These are phyloP conservation scores for Palaemon carinicauda DNA, from an alignment of 1,140 invertebrate genomes.

Conservation along the genomic window DNA sequence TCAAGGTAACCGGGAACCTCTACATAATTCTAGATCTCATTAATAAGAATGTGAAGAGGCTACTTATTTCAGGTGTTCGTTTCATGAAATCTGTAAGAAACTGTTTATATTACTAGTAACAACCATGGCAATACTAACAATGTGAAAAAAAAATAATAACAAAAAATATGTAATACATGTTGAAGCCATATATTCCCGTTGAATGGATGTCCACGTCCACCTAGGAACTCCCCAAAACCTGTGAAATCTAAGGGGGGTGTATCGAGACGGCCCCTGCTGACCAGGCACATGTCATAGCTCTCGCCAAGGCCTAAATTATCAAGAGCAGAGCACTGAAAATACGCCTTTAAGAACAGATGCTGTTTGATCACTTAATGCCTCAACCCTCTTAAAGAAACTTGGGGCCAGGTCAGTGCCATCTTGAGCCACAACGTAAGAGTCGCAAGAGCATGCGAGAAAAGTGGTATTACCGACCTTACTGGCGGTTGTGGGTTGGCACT, in stretches of 20 bases:
- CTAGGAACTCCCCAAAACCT: conserved; percentile 47
- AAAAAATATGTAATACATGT: not conserved
- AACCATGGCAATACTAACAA: too few relatives aligned
- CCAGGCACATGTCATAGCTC: not conserved
- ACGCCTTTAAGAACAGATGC: conserved; percentile 32
- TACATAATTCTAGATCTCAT: too few relatives aligned
- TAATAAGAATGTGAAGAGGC: too few relatives aligned
- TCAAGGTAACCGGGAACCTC: not conserved
- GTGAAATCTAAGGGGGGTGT: conserved; percentile 29
- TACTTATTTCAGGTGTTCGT: too few relatives aligned
- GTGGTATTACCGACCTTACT: conserved; percentile 6
- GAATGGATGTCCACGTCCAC: conserved; percentile 25
- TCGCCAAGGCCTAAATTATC: not conserved
- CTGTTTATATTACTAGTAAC: too few relatives aligned
- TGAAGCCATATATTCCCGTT: not conserved
- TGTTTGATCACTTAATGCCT: conserved; percentile 44
- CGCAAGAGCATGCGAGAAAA: not conserved
- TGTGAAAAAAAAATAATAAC: too few relatives aligned
- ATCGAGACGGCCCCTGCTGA: not conserved
- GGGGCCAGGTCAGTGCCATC: conserved; percentile 42
- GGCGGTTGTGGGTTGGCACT: conserved; percentile 32
- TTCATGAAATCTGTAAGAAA: not conserved
- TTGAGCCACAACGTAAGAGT: conserved; percentile 7
- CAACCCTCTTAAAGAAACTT: conserved; percentile 24
- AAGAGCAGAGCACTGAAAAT: not conserved